Evolutionary conservation across 2,113 vertebrate species (phyloP).

Genomic region (Eupsittula cactorum): DNA sequence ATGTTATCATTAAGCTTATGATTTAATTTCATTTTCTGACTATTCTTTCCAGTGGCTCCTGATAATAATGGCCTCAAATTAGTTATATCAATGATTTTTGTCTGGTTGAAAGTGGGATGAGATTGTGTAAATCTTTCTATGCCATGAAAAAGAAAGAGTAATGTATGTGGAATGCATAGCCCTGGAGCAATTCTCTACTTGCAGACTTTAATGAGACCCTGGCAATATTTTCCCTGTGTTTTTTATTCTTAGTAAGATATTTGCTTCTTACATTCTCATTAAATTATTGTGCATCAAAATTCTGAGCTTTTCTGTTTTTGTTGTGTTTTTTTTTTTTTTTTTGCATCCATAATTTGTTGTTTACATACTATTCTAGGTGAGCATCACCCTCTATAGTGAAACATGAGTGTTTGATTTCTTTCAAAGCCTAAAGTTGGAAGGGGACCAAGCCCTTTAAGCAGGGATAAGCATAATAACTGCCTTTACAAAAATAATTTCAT

Average conservation of each 20-base stretch:
- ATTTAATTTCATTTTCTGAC: neutral
- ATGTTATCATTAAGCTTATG: neutral
- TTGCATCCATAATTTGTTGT: neutral
- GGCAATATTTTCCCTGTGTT: neutral
- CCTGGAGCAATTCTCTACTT: neutral
- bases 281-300: neutral
- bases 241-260: neutral
- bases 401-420: fast-evolving
- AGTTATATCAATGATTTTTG: neutral
- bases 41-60: neutral
- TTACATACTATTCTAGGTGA: neutral
- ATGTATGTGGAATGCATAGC: neutral
- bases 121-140: neutral
- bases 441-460: neutral
- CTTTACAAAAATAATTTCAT: neutral
- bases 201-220: neutral
- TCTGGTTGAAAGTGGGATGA: neutral
- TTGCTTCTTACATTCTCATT: neutral
- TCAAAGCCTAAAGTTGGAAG: neutral
- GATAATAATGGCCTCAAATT: fast-evolving
- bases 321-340: neutral
- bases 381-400: neutral
- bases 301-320: neutral
- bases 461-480: neutral
- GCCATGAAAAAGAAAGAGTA: neutral